Percentiles rank a stretch among this genome's conserved stretches.
Conservation (phyloP, 1,140 invertebrate species). For the Drosophila subpulchrella region DNA sequence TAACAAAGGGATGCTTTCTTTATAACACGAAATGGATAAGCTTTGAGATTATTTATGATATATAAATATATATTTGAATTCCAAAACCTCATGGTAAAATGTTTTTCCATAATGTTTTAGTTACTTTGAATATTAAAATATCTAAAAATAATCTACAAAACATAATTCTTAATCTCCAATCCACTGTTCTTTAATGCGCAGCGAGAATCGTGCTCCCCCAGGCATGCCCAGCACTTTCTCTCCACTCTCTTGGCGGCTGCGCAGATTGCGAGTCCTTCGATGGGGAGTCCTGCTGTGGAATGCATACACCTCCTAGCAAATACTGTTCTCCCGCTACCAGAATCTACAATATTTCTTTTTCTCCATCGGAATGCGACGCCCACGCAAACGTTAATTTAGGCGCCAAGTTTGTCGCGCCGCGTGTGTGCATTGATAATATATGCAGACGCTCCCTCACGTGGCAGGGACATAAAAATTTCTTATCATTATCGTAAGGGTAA, state of each 20-base stretch:
- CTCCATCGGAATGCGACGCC: constrained; percentile 69
- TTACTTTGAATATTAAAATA: too few relatives aligned
- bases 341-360: constrained; percentile 84
- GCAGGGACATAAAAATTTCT: constrained; percentile 76
- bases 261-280: constrained; percentile 37
- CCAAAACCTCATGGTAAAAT: too few relatives aligned
- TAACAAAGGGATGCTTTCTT: too few relatives aligned
- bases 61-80: too few relatives aligned
- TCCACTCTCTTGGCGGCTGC: constrained; percentile 52
- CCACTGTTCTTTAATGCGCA: constrained; percentile 9
- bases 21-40: too few relatives aligned
- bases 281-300: constrained; percentile 3
- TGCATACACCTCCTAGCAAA: neutral
- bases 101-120: too few relatives aligned
- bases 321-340: constrained; percentile 72
- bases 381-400: constrained; percentile 61
- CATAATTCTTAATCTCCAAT: neutral
- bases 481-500: constrained; percentile 83
- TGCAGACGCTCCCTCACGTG: constrained; percentile 46
- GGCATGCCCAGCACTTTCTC: constrained; percentile 4
- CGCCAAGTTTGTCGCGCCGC: constrained; percentile 52
- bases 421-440: constrained; percentile 64
- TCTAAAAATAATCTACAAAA: too few relatives aligned
- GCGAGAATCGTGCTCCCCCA: constrained; percentile 1
- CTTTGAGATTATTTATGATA: too few relatives aligned